Evolutionary conservation across 2,888 invertebrate genomes (phyloP), one percentile per base, ranked within the genome.

Genomic region (Diarsia rubi): DNA sequence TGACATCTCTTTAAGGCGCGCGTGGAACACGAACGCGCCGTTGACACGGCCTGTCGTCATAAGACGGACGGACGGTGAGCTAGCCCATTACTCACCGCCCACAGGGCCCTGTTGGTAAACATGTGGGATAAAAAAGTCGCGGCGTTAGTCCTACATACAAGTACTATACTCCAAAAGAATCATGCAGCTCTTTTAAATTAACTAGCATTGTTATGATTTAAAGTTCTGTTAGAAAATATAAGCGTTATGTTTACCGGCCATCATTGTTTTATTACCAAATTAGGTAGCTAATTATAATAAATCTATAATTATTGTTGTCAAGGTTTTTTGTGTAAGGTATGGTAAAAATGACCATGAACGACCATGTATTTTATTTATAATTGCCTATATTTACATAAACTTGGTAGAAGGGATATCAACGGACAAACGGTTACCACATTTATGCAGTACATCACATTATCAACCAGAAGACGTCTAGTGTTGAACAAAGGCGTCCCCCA

Each of bases 231-330:
- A 52, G 19, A 65, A 73, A 64, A 52, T 9, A 66, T 37, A 37
- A 24, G 11, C 24, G 21, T 27, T 78, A 49, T 52, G 59, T 65
- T 60, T 60, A 27, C n/a, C n/a, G 54, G 80, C 54, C 62, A 63
- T 57, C 6, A 44, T 78, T 63, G 44, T 49, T 54, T 47, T 66
- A 42, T 66, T 74, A 74, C 47, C 44, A 66, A 31, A 47, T 21
- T 49, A 57, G 67, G 76, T 67, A 78, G 76, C 76, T 75, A 68
- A 45, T 60, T 60, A 27, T 62, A 73, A 54, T 63, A 52, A n/a
- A 42, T 62, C 14, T 75, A 80, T 9, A 47, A 47, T 37, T 8
- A 37, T 37, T 54, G 47, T 63, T 79, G 52, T 45, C 52, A 24
- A 24, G 1, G 11, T 19, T 14, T 57, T 57, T 60, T 60, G 60